Percentiles rank a stretch among this genome's conserved stretches.
These are phyloP conservation scores for Drosophila ananassae DNA, from an alignment of 1,140 invertebrate species.

Conservation along the genomic window DNA sequence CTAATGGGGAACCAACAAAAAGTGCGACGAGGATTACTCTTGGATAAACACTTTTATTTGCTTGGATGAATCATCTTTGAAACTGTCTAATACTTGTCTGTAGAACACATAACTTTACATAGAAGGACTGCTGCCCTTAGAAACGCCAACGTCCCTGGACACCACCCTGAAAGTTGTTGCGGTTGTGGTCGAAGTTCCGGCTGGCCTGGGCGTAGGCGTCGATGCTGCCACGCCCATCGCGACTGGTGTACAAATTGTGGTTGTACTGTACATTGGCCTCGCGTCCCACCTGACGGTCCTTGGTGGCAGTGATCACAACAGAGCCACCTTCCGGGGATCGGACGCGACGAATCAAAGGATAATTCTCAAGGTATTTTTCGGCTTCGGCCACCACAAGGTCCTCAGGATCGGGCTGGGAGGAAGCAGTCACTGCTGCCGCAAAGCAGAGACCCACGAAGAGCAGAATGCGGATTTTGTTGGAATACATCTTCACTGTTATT, in stretches of 20 bases:
- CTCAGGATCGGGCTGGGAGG: constrained; percentile 14
- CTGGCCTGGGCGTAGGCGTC: constrained; percentile 75
- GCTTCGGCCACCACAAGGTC: background rate
- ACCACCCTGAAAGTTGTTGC: constrained; percentile 59
- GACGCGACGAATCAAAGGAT: constrained; percentile 15
- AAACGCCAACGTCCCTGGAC: constrained; percentile 55
- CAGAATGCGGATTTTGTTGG: constrained; percentile 20
- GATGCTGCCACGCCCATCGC: constrained; percentile 65
- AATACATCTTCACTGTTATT: constrained; percentile 40
- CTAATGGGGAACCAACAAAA: constrained; percentile 17
- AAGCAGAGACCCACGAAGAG: constrained; percentile 39
- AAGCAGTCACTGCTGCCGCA: constrained; percentile 16
- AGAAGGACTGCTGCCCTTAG: constrained; percentile 15
- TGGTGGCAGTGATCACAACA: constrained; percentile 33
- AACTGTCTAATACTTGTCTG: constrained; percentile 15
- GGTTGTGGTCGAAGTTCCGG: constrained; percentile 64
- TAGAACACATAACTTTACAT: too few species aligned
- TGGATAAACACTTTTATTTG: constrained; percentile 10
- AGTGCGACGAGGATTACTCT: background rate
- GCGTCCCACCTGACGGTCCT: constrained; percentile 55
- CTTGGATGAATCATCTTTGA: constrained; percentile 10
- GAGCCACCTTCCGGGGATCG: constrained; percentile 60
- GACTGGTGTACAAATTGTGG: constrained; percentile 62
- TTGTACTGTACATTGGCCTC: constrained; percentile 62
- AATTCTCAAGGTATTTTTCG: background rate